These are phyloP conservation scores for Rhineura floridana DNA, from an alignment of 2,113 vertebrate genomes.

Conservation along the genomic window DNA sequence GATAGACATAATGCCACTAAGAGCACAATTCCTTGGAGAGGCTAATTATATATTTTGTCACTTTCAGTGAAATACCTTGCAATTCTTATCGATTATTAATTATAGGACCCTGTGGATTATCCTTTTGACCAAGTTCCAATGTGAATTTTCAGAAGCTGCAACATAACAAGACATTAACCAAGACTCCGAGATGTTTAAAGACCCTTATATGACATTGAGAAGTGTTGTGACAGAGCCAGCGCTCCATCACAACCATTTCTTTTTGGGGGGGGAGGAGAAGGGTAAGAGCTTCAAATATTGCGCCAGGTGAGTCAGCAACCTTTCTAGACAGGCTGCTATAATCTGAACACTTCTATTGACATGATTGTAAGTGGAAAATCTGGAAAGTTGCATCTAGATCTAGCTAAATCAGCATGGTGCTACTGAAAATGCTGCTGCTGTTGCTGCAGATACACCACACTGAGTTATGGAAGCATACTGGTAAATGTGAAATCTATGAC, in stretches of 20 bases:
- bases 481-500: not conserved
- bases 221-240: not conserved
- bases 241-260: too few relatives aligned
- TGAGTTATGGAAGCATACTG: not conserved
- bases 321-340: not conserved
- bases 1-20: not conserved
- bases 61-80: not conserved
- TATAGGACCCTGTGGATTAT: too few relatives aligned
- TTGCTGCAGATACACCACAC: not conserved
- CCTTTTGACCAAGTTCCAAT: not conserved
- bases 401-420: not conserved
- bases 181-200: not conserved
- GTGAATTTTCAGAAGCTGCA: not conserved
- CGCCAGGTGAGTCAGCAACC: too few relatives aligned
- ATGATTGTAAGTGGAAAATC: not conserved
- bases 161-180: not conserved
- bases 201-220: not conserved
- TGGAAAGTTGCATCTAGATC: not conserved
- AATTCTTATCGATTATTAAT: too few relatives aligned
- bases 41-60: not conserved
- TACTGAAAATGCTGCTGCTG: not conserved
- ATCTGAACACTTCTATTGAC: not conserved
- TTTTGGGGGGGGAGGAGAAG: too few relatives aligned
- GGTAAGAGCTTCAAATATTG: not conserved
- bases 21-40: not conserved